Evolutionary conservation across 2,888 invertebrate genomes (phyloP).

Genomic region (Thymelicus sylvestris): DNA sequence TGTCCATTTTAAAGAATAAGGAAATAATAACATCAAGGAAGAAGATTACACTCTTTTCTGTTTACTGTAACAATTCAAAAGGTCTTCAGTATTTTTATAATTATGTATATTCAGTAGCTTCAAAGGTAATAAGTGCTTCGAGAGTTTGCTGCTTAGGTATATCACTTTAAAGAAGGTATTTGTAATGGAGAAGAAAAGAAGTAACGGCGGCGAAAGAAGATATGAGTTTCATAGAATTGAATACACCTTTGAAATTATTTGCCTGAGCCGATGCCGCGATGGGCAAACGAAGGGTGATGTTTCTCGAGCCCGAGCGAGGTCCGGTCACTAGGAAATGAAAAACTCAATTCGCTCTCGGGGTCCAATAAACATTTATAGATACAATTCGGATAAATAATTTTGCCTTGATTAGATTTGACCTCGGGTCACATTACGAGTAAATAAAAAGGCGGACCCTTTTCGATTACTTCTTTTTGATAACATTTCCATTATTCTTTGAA

Average conservation of each 20-base stretch:
- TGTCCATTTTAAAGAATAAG: constrained; percentile 29
- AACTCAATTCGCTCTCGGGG: constrained; percentile 8
- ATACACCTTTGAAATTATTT: too few species aligned
- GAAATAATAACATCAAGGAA: constrained; percentile 23
- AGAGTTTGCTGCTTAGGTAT: too few species aligned
- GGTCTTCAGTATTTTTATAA: too few species aligned
- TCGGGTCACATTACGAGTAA: constrained; percentile 26
- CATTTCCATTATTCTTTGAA: not conserved
- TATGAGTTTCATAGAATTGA: too few species aligned
- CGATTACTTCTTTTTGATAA: constrained; percentile 1
- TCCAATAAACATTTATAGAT: constrained; percentile 22
- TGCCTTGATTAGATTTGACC: constrained; percentile 34
- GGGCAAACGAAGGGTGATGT: too few species aligned
- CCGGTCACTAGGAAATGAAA: not conserved
- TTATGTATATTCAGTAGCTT: too few species aligned
- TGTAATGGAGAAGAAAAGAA: not conserved
- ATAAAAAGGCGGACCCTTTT: not conserved
- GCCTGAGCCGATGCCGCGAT: too few species aligned
- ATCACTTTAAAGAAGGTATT: not conserved
- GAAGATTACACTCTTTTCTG: constrained; percentile 17
- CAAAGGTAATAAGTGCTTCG: too few species aligned
- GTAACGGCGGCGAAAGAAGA: too few species aligned
- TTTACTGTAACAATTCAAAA: too few species aligned
- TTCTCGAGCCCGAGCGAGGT: too few species aligned
- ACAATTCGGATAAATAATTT: constrained; percentile 33